Conservation (phyloP, 2,797 vertebrate genomes). For the Cyclopterus lumpus region DNA sequence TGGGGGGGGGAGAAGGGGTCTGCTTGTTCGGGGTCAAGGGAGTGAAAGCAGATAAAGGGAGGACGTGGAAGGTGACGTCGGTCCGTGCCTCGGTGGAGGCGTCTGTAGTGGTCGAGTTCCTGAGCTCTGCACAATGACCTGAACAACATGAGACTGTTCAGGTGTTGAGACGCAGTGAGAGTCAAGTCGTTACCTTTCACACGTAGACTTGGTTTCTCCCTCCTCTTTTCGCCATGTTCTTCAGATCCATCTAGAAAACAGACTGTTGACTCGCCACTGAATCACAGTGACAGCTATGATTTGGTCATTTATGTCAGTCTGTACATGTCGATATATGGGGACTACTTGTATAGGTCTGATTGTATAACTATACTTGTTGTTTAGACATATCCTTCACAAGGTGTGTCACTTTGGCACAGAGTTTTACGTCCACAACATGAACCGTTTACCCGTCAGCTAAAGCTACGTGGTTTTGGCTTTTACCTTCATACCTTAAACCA, state of each 20-base stretch:
- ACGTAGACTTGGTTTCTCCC: slow-evolving; percentile 4
- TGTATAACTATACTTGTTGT: slow-evolving; percentile 34
- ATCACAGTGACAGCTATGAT: slow-evolving; percentile 47
- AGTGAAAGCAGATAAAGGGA: slow-evolving; percentile 34
- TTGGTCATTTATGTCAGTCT: slow-evolving; percentile 64
- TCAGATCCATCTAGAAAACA: slow-evolving; percentile 29
- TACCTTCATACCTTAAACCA: slow-evolving; percentile 35
- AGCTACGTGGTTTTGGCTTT: slow-evolving; percentile 25
- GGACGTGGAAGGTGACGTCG: background rate
- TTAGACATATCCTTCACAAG: slow-evolving; percentile 43
- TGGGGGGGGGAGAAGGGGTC: slow-evolving; percentile 1
- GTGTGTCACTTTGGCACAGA: slow-evolving; percentile 76
- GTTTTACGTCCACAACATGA: slow-evolving; percentile 66
- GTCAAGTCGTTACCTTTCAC: slow-evolving; percentile 41
- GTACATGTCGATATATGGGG: slow-evolving; percentile 37
- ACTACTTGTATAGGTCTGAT: slow-evolving; percentile 21
- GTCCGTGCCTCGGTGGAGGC: slow-evolving; percentile 12
- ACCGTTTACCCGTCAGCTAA: slow-evolving; percentile 50
- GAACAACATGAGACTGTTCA: slow-evolving; percentile 37
- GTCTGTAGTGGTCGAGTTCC: too few relatives aligned
- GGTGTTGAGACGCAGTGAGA: slow-evolving; percentile 25
- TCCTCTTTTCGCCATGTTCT: slow-evolving; percentile 23
- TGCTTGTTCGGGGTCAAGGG: slow-evolving; percentile 48
- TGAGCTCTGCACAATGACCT: slow-evolving; percentile 54
- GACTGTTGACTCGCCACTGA: slow-evolving; percentile 34